Evolutionary conservation across 2,888 invertebrate species (phyloP).

Genomic region (Ptychoptera contaminata): DNA sequence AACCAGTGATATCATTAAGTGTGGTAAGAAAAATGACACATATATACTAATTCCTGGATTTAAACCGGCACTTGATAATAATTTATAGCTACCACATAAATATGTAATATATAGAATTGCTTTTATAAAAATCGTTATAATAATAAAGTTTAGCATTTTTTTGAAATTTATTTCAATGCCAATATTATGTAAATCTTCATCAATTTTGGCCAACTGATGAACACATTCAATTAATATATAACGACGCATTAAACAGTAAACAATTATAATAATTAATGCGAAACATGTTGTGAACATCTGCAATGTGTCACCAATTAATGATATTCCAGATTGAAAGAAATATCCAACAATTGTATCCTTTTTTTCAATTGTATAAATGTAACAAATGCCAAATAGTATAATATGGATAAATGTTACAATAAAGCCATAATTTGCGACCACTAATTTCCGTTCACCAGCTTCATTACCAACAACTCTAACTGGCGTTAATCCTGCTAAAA

Average conservation of each 20-base stretch:
- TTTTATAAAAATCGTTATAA: conserved; percentile 20
- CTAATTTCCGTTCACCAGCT: conserved; percentile 10
- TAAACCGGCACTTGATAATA: conserved; percentile 20
- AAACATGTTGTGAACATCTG: conserved; percentile 19
- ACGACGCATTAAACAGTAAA: conserved; percentile 20
- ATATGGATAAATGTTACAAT: conserved; percentile 21
- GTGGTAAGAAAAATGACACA: conserved; percentile 3
- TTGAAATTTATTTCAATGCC: conserved; percentile 24
- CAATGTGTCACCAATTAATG: conserved; percentile 23
- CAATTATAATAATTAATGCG: conserved; percentile 15
- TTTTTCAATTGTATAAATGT: conserved; percentile 19
- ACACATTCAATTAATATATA: conserved; percentile 19
- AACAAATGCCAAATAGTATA: conserved; percentile 21
- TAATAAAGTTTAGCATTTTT: conserved; percentile 22
- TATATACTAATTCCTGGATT: conserved; percentile 5
- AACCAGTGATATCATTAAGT: conserved; percentile 1
- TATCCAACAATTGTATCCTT: conserved; percentile 27
- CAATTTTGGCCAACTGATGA: conserved; percentile 18
- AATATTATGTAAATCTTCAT: conserved; percentile 21
- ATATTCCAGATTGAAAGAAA: conserved; percentile 27
- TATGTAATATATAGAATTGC: conserved; percentile 20
- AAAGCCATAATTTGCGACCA: conserved; percentile 19
- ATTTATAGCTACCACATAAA: conserved; percentile 22
- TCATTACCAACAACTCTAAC: conserved; percentile 17
- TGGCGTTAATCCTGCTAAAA: conserved; percentile 24